A percentile compares a stretch with the other conserved stretches of the same genome.
These are phyloP conservation scores for Chiridota heheva DNA, from an alignment of 35 echinoderm and acorn worm species.

Conservation along the genomic window DNA sequence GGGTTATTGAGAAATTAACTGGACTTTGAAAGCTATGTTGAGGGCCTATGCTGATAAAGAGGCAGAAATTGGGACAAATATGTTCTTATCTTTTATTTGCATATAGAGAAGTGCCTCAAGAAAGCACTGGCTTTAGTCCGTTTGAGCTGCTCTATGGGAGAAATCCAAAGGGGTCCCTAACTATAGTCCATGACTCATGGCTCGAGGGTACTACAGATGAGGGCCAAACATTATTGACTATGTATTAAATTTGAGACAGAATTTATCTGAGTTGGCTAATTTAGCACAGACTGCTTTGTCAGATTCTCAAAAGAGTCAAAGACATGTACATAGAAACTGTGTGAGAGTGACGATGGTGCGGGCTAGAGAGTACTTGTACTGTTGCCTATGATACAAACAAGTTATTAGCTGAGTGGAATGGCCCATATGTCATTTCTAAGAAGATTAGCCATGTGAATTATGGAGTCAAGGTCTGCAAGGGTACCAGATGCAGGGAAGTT, in stretches of 20 bases:
- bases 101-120: conserved; percentile 29
- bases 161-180: background rate
- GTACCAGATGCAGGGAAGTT: background rate
- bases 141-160: conserved; percentile 39
- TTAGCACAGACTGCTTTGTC: background rate
- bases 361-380: conserved; percentile 20
- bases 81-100: conserved; percentile 23
- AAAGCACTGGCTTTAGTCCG: conserved; percentile 6
- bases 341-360: background rate
- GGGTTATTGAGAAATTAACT: conserved; percentile 19
- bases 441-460: conserved; percentile 30
- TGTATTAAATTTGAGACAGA: conserved; percentile 29
- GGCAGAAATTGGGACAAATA: conserved; percentile 32
- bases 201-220: background rate
- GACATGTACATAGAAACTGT: no score
- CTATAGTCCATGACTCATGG: background rate
- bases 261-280: background rate
- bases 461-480: background rate
- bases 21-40: conserved; percentile 29
- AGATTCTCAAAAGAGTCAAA: background rate
- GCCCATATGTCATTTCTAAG: conserved; percentile 32
- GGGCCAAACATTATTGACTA: conserved; percentile 17
- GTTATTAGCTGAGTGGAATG: conserved; percentile 47
- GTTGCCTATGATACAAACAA: conserved; percentile 29
- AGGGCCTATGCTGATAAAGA: conserved; percentile 3